A percentile compares a stretch with the other conserved stretches of the same genome.
Evolutionary conservation across 2,113 vertebrate species (phyloP).

Genomic region (Cisticola juncidis): DNA sequence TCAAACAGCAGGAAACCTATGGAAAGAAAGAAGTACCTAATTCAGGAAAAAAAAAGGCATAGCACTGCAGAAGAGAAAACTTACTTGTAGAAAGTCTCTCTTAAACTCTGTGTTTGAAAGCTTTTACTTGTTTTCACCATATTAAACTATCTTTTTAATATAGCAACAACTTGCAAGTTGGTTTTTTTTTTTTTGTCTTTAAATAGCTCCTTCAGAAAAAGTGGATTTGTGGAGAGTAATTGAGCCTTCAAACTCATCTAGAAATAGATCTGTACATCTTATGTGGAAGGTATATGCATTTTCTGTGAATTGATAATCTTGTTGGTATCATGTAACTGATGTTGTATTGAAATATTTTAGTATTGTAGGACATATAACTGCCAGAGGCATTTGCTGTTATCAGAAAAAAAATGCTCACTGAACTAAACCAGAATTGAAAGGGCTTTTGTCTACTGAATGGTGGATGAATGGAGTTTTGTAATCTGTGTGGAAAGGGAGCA

Average conservation of each 20-base stretch:
- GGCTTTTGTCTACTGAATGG: not conserved
- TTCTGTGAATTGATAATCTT: not conserved
- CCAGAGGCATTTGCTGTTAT: not conserved
- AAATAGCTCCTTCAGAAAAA: slow-evolving; percentile 56
- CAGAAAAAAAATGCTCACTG: not conserved
- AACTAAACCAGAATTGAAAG: not conserved
- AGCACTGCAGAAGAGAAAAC: not conserved
- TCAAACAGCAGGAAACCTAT: not conserved
- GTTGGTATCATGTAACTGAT: not conserved
- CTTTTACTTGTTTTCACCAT: not conserved
- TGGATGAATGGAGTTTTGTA: not conserved
- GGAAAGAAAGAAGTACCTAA: not conserved
- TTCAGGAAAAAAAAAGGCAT: not conserved
- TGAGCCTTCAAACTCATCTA: not conserved
- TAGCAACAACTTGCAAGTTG: not conserved
- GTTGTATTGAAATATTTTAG: not conserved
- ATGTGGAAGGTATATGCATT: slow-evolving; percentile 73
- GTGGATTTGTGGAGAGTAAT: slow-evolving; percentile 77
- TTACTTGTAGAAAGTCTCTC: not conserved
- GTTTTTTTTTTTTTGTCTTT: not conserved
- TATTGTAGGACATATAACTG: not conserved
- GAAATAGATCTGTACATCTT: slow-evolving; percentile 58
- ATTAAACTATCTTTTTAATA: not conserved
- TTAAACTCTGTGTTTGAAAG: not conserved
- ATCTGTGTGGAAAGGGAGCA: not conserved